Percentiles rank a stretch among this genome's conserved stretches.
Conservation (phyloP, 2,113 vertebrate species). For the Anolis sagrei region DNA sequence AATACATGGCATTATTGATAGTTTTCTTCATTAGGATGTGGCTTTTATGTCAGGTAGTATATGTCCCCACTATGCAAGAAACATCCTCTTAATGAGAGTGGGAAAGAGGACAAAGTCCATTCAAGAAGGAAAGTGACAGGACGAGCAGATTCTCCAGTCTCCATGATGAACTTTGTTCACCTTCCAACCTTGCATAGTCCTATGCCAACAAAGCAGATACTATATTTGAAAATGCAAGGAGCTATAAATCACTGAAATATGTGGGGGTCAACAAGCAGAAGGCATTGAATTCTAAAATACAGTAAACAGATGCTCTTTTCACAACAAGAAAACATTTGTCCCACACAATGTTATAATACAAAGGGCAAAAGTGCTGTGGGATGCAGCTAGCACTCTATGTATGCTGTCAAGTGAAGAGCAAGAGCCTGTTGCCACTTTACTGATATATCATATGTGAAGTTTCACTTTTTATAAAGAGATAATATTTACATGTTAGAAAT, state of each 20-base stretch:
- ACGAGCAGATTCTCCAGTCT: background rate
- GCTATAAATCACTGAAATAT: conserved; percentile 43
- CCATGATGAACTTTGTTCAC: background rate
- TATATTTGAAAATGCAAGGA: conserved; percentile 29
- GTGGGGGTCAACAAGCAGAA: conserved; percentile 37
- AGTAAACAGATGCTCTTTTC: conserved; percentile 66
- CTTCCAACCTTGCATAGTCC: background rate
- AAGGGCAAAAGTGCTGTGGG: conserved; percentile 70
- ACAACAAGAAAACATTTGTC: conserved; percentile 56
- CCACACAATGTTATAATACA: conserved; percentile 57
- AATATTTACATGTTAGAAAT: background rate
- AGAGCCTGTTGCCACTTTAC: background rate
- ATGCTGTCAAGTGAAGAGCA: background rate
- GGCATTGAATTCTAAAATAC: conserved; percentile 30
- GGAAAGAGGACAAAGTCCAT: background rate
- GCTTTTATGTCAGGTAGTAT: background rate
- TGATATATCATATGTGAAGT: background rate
- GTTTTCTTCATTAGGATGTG: background rate
- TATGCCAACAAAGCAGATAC: background rate
- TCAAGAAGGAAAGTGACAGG: background rate
- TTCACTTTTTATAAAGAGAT: background rate
- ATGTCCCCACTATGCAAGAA: background rate
- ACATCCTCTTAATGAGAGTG: background rate
- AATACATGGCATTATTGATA: background rate
- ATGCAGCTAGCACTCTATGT: conserved; percentile 54